Conservation (phyloP, 2,113 vertebrate genomes). For the Corythoichthys haematopterus region DNA sequence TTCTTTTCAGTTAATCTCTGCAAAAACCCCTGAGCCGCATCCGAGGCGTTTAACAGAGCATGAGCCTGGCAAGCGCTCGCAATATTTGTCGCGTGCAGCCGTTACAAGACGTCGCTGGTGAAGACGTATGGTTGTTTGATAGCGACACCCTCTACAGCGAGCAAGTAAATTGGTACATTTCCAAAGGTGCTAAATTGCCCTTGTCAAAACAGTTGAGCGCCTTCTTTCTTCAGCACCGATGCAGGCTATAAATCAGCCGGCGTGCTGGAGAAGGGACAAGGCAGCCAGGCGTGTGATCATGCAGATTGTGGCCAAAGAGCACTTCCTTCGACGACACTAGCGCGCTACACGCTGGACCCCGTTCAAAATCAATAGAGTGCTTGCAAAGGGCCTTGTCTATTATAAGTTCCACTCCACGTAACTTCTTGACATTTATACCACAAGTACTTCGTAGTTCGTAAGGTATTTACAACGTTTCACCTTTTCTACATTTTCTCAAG, state of each 20-base stretch:
- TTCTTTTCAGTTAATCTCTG: constrained; percentile 2
- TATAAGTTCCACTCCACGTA: neutral
- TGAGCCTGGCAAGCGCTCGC: constrained; percentile 18
- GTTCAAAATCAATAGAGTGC: neutral
- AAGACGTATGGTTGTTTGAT: constrained; percentile 35
- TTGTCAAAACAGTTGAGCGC: constrained; percentile 60
- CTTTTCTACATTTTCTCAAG: too few relatives aligned
- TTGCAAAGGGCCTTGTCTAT: neutral
- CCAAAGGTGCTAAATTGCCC: constrained; percentile 55
- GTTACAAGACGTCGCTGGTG: constrained; percentile 11
- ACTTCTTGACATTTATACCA: neutral
- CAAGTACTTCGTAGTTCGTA: too few relatives aligned
- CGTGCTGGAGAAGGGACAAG: neutral
- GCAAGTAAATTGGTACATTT: constrained; percentile 42
- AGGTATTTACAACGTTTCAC: too few relatives aligned
- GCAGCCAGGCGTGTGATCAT: constrained; percentile 17
- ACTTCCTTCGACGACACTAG: constrained; percentile 28
- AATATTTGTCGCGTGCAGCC: constrained; percentile 9
- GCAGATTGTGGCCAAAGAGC: constrained; percentile 40
- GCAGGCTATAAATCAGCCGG: constrained; percentile 48
- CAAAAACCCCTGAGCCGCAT: neutral
- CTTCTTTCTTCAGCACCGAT: constrained; percentile 46
- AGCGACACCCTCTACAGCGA: constrained; percentile 12
- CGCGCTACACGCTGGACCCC: neutral
- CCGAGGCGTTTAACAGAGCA: constrained; percentile 18